These are phyloP conservation scores for Drosophila suboccidentalis DNA, from an alignment of 2,888 invertebrate genomes.

Conservation along the genomic window DNA sequence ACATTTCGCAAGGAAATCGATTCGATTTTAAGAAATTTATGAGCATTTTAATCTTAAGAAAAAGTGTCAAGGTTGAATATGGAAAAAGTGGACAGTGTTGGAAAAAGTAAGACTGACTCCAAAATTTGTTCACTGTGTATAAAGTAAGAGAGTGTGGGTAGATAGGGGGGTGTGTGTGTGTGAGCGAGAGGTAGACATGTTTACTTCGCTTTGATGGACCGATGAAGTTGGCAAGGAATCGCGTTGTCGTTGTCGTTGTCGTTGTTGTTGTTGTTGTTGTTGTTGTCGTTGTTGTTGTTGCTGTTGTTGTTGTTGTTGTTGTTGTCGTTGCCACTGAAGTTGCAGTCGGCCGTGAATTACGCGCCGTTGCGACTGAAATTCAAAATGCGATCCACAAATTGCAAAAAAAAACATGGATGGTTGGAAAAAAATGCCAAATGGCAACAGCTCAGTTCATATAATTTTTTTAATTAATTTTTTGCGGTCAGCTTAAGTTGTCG, in stretches of 20 bases:
- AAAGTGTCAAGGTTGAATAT: too few species aligned
- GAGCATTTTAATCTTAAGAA: too few species aligned
- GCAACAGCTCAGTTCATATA: conserved; percentile 51
- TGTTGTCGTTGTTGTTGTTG: too few species aligned
- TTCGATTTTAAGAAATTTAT: too few species aligned
- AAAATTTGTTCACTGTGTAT: background rate
- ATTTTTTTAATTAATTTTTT: conserved; percentile 81
- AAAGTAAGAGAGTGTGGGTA: background rate
- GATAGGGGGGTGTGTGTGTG: background rate
- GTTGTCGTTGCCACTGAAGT: conserved; percentile 1
- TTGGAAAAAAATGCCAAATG: background rate
- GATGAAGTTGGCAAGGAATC: conserved; percentile 53
- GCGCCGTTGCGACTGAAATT: conserved; percentile 37
- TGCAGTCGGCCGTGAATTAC: conserved; percentile 53
- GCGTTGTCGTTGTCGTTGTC: background rate
- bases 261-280: background rate
- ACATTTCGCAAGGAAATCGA: too few species aligned
- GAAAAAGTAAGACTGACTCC: too few species aligned
- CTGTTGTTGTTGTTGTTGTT: too few species aligned
- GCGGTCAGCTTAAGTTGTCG: conserved; percentile 75
- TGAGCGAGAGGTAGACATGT: conserved; percentile 20
- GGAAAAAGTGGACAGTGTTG: too few species aligned
- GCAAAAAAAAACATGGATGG: too few species aligned
- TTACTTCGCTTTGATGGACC: conserved; percentile 45
- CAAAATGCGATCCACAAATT: conserved; percentile 13